Conservation (phyloP, 1,140 invertebrate species). For the Ceratina calcarata region DNA sequence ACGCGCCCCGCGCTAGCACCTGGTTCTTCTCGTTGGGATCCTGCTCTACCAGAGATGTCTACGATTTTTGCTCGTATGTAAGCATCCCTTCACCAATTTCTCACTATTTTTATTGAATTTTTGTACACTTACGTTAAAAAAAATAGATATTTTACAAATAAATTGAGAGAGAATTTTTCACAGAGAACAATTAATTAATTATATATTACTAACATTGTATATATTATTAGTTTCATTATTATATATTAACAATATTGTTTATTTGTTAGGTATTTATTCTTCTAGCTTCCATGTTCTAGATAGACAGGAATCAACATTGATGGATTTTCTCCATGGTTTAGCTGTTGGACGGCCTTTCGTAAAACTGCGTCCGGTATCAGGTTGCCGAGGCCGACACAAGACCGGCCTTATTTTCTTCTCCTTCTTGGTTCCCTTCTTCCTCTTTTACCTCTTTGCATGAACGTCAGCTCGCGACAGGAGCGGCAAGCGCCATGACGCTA, state of each 20-base stretch:
- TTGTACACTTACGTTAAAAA: too few relatives aligned
- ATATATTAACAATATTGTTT: too few relatives aligned
- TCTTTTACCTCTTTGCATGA: slow-evolving; percentile 49
- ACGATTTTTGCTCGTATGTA: slow-evolving; percentile 1
- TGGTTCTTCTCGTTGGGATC: slow-evolving; percentile 70
- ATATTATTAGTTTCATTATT: too few relatives aligned
- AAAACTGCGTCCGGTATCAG: slow-evolving; percentile 62
- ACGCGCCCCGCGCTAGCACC: slow-evolving; percentile 77
- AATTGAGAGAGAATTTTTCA: too few relatives aligned
- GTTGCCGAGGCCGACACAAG: slow-evolving; percentile 62
- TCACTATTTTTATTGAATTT: neutral
- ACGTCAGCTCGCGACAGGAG: slow-evolving; percentile 61
- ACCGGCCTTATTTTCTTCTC: slow-evolving; percentile 52
- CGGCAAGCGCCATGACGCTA: slow-evolving; percentile 68
- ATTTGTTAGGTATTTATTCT: too few relatives aligned
- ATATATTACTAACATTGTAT: too few relatives aligned
- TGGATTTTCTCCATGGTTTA: slow-evolving; percentile 5
- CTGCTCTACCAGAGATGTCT: slow-evolving; percentile 25
- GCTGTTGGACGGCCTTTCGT: slow-evolving; percentile 28
- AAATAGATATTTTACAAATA: neutral
- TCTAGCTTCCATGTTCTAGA: neutral
- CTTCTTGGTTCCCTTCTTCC: slow-evolving; percentile 46
- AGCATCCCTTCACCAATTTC: neutral
- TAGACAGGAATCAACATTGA: slow-evolving; percentile 31
- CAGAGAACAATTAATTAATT: too few relatives aligned